phyloP scores from a whole-genome alignment of 2,888 invertebrate species.

The Xanthia icteritia region DNA sequence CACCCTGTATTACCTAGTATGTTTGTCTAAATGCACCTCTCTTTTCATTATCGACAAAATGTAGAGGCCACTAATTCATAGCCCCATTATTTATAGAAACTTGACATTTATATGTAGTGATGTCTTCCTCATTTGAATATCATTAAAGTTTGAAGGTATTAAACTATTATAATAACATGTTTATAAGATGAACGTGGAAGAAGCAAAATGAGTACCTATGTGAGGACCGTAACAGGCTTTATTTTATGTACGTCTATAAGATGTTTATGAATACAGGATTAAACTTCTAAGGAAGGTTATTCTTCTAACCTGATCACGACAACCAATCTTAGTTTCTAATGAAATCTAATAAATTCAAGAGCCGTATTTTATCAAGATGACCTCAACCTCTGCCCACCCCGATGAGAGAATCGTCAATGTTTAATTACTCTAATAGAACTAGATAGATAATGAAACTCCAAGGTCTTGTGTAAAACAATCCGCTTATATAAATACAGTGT shows the following conservation, averaged over 20 bases:
- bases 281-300: neutral
- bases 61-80: too few species aligned
- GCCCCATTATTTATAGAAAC: too few species aligned
- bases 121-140: slow-evolving; percentile 7
- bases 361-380: slow-evolving; percentile 5
- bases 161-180: too few species aligned
- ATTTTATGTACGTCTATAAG: neutral
- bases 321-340: neutral
- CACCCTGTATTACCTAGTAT: too few species aligned
- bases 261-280: neutral
- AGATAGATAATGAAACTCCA: slow-evolving; percentile 41
- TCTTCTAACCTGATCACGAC: neutral
- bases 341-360: slow-evolving; percentile 13
- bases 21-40: too few species aligned
- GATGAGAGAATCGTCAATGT: slow-evolving; percentile 29
- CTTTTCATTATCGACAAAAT: too few species aligned
- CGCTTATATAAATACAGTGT: slow-evolving; percentile 10
- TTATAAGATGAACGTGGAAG: too few species aligned
- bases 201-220: neutral
- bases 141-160: neutral
- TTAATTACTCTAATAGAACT: slow-evolving; percentile 30
- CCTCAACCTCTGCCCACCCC: slow-evolving; percentile 22
- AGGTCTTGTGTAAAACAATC: slow-evolving; percentile 41
- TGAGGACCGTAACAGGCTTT: neutral
- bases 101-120: neutral